phyloP scores from a whole-genome alignment of 2,113 vertebrate genomes.

The Carassius auratus region DNA sequence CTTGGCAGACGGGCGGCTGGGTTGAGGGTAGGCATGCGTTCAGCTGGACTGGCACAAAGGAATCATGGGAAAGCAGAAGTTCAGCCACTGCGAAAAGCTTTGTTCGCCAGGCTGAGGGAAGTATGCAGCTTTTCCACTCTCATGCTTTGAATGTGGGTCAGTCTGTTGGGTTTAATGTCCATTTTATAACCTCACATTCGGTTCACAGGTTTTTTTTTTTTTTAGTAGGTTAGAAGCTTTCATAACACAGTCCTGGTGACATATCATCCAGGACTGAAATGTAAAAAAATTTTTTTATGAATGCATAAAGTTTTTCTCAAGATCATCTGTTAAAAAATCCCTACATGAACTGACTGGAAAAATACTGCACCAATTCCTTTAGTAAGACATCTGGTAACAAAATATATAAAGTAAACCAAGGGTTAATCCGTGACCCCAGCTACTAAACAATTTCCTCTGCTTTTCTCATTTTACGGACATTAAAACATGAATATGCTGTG shows the following conservation, averaged over 20 bases:
- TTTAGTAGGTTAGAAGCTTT: neutral
- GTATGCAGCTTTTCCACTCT: neutral
- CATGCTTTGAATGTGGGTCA: constrained; percentile 50
- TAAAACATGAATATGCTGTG: neutral
- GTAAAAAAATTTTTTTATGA: too few relatives aligned
- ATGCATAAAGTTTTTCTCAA: too few relatives aligned
- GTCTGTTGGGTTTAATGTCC: constrained; percentile 27
- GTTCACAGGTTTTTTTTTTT: neutral
- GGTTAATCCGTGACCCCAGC: constrained; percentile 6
- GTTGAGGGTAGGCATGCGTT: constrained; percentile 71
- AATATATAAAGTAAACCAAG: neutral
- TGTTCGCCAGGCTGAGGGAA: constrained; percentile 28
- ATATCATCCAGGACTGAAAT: neutral
- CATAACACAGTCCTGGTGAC: neutral
- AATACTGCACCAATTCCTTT: constrained; percentile 7
- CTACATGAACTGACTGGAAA: constrained; percentile 27
- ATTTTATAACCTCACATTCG: neutral
- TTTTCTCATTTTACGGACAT: neutral
- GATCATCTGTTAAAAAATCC: too few relatives aligned
- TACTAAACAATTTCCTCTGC: neutral
- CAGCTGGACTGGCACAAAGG: constrained; percentile 63
- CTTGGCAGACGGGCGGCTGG: constrained; percentile 69
- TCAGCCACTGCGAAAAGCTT: constrained; percentile 51
- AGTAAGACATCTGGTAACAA: constrained; percentile 22
- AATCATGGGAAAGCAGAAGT: constrained; percentile 72